phyloP scores from a whole-genome alignment of 2,113 vertebrate genomes.

The Dasyornis broadbenti region DNA sequence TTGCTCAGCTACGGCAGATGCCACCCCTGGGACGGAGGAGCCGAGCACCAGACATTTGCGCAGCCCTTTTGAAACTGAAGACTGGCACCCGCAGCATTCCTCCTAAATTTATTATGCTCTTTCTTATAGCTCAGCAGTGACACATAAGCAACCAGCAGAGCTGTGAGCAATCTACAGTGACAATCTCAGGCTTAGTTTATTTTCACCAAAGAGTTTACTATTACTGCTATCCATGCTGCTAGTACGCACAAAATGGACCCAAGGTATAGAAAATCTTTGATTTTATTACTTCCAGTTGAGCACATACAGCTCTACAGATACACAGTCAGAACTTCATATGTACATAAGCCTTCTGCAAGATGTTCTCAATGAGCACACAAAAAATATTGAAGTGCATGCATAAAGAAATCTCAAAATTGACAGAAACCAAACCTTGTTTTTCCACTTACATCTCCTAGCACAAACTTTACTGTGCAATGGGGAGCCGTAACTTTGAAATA shows the following conservation, averaged over 20 bases:
- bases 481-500: neutral
- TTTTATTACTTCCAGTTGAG: neutral
- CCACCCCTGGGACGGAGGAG: neutral
- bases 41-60: rapidly evolving
- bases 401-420: neutral
- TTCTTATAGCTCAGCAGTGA: neutral
- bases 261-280: neutral
- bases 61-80: neutral
- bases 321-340: neutral
- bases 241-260: neutral
- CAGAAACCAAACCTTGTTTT: neutral
- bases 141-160: neutral
- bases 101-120: neutral
- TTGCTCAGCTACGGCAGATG: neutral
- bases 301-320: neutral
- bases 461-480: neutral
- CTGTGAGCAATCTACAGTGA: neutral
- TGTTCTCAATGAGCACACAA: neutral
- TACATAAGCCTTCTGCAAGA: neutral
- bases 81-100: neutral
- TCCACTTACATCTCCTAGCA: neutral
- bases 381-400: neutral
- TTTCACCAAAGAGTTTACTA: neutral
- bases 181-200: neutral
- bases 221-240: neutral